Evolutionary conservation across 2,113 vertebrate genomes (phyloP).

Genomic region (Phylloscopus whistleri): DNA sequence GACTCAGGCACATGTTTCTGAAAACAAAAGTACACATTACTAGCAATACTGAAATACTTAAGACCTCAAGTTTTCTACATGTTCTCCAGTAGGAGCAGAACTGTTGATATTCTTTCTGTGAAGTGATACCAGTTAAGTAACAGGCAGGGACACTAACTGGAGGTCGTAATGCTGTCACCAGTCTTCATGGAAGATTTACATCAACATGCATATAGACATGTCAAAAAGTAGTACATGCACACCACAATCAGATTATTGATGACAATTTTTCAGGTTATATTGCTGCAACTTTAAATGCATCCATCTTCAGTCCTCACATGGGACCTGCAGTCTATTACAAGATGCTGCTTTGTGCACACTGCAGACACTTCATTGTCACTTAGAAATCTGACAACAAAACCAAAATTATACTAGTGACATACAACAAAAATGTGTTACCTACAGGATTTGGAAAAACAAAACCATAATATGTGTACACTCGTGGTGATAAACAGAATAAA

Average conservation of each 20-base stretch:
- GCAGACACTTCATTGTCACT: constrained; percentile 38
- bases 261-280: constrained; percentile 53
- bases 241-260: constrained; percentile 48
- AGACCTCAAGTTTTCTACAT: neutral
- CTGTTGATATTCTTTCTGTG: neutral
- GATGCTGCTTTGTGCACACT: neutral
- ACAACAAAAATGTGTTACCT: constrained; percentile 43
- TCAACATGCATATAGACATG: neutral
- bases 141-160: neutral
- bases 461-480: neutral
- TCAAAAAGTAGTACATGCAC: constrained; percentile 40
- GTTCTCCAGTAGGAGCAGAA: neutral
- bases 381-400: constrained; percentile 46
- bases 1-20: neutral
- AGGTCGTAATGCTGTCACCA: constrained; percentile 24
- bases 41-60: neutral
- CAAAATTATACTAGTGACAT: constrained; percentile 36
- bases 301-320: constrained; percentile 22
- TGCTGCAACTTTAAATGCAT: constrained; percentile 53
- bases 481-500: neutral
- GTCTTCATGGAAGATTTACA: constrained; percentile 40
- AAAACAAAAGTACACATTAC: neutral
- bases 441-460: constrained; percentile 37
- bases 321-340: constrained; percentile 30
- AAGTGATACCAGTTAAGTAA: neutral